A percentile compares a stretch with the other conserved stretches of the same genome.
Conservation (phyloP, 2,113 vertebrate species). For the Perca fluviatilis region DNA sequence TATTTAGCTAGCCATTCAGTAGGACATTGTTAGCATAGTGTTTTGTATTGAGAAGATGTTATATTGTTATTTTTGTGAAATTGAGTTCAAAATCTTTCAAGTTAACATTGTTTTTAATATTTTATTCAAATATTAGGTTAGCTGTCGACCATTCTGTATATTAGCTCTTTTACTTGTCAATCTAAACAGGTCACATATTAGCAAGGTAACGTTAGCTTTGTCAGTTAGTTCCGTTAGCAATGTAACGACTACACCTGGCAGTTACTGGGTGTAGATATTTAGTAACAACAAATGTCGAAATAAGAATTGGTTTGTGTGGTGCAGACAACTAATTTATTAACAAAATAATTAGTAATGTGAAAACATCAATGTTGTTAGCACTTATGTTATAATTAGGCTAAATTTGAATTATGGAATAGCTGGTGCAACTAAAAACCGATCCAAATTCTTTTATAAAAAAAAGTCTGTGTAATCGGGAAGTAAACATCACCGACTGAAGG, state of each 20-base stretch:
- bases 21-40: neutral
- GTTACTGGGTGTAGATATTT: neutral
- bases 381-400: too few relatives aligned
- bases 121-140: neutral
- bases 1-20: neutral
- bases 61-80: neutral
- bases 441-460: neutral
- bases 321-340: neutral
- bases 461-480: neutral
- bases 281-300: neutral
- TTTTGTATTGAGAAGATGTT: neutral
- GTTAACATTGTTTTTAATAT: neutral
- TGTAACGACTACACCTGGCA: neutral
- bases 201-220: neutral
- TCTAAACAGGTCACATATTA: neutral
- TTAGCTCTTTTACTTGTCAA: neutral
- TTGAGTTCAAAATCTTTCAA: neutral
- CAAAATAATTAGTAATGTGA: neutral
- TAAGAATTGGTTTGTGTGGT: neutral
- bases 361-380: neutral
- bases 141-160: neutral
- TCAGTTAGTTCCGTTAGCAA: neutral
- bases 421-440: neutral
- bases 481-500: conserved; percentile 15
- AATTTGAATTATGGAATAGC: neutral